Evolutionary conservation across 2,113 vertebrate genomes (phyloP).

Genomic region (Acinonyx jubatus): DNA sequence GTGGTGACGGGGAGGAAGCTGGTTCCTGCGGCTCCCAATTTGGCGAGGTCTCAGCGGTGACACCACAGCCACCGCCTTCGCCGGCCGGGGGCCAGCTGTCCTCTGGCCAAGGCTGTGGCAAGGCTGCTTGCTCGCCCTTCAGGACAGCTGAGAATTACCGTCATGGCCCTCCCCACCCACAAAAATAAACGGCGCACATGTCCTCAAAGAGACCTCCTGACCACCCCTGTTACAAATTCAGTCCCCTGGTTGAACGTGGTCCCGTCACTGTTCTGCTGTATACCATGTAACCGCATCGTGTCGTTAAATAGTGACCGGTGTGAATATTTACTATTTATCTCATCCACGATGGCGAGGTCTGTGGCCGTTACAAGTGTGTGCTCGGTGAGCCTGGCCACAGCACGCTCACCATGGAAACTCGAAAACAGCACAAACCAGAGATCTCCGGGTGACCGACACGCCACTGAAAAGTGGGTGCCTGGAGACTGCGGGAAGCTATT

Average conservation of each 20-base stretch:
- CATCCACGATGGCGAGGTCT: not conserved
- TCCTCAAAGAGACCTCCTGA: not conserved
- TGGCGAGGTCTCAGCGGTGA: not conserved
- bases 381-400: not conserved
- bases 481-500: not conserved
- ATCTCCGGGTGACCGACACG: not conserved
- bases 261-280: not conserved
- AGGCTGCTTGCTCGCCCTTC: not conserved
- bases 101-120: not conserved
- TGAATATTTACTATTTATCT: not conserved
- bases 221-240: not conserved
- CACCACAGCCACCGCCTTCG: not conserved
- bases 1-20: too few relatives aligned
- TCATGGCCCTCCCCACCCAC: not conserved
- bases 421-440: not conserved
- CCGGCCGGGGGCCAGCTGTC: not conserved
- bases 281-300: too few relatives aligned
- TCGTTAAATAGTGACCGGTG: not conserved
- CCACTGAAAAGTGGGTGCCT: not conserved
- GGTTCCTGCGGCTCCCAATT: not conserved
- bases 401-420: not conserved
- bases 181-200: not conserved
- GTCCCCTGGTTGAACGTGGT: too few relatives aligned
- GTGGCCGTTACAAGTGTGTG: not conserved
- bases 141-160: not conserved